Conservation (phyloP, 2,888 invertebrate genomes). For the Drosophila siamana region DNA sequence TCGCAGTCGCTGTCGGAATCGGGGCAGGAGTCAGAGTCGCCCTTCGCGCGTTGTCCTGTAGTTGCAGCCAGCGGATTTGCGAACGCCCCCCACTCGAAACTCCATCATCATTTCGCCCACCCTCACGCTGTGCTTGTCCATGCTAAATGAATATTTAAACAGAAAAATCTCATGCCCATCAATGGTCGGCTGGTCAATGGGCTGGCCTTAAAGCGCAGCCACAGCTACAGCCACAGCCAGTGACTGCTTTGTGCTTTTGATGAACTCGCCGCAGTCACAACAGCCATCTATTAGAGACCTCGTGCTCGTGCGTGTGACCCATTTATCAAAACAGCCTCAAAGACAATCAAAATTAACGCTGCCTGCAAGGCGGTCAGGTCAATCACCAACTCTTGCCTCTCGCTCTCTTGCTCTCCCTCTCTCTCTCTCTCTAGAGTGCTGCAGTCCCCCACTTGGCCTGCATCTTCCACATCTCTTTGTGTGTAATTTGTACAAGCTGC, state of each 20-base stretch:
- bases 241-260: conserved; percentile 48
- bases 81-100: background rate
- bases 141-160: conserved; percentile 77
- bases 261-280: conserved; percentile 73
- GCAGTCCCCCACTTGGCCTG: conserved; percentile 1
- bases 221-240: too few species aligned
- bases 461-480: conserved; percentile 30
- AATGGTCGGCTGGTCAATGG: conserved; percentile 31
- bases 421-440: conserved; percentile 2
- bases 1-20: too few species aligned
- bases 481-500: conserved; percentile 84
- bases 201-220: conserved; percentile 50
- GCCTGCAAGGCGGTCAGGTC: conserved; percentile 53
- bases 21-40: conserved; percentile 17
- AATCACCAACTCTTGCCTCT: conserved; percentile 60
- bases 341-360: conserved; percentile 80
- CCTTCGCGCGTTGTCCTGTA: conserved; percentile 19
- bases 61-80: background rate
- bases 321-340: conserved; percentile 72
- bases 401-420: background rate
- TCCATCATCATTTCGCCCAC: background rate
- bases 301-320: conserved; percentile 74
- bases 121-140: conserved; percentile 34
- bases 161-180: conserved; percentile 46
- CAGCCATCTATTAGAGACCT: conserved; percentile 56